Evolutionary conservation across 2,113 vertebrate species (phyloP).

Genomic region (Periophthalmodon schlosseri): DNA sequence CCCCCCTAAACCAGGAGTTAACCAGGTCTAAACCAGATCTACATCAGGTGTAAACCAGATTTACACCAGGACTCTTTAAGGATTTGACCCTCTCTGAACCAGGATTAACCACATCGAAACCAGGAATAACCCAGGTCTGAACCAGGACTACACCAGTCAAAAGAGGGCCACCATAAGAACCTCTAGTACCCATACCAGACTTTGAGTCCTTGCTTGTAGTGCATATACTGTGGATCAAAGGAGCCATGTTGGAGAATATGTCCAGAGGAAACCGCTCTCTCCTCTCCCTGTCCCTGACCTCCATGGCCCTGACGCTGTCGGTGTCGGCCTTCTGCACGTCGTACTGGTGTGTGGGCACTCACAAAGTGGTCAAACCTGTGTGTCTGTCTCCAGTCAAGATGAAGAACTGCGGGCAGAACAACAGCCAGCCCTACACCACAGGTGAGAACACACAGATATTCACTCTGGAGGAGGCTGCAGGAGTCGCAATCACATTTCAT

Average conservation of each 20-base stretch:
- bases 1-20: too few species aligned
- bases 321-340: conserved; percentile 82
- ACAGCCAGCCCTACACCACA: conserved; percentile 78
- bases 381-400: conserved; percentile 78
- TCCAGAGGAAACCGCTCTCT: conserved; percentile 75
- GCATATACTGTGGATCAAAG: neutral
- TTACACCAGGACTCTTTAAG: neutral
- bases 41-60: neutral
- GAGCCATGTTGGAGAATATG: conserved; percentile 78
- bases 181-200: neutral
- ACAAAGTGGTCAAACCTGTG: conserved; percentile 80
- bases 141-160: neutral
- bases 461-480: neutral
- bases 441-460: conserved; percentile 56
- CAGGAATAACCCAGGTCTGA: neutral
- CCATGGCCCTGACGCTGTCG: conserved; percentile 82
- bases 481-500: too few species aligned
- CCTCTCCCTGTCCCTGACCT: conserved; percentile 83
- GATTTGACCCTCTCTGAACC: neutral
- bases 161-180: neutral
- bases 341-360: conserved; percentile 80
- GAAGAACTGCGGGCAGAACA: conserved; percentile 74
- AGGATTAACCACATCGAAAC: neutral
- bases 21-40: neutral
- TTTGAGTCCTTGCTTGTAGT: neutral